Evolutionary conservation across 2,113 vertebrate genomes (phyloP).

Genomic region (Nipponia nippon): DNA sequence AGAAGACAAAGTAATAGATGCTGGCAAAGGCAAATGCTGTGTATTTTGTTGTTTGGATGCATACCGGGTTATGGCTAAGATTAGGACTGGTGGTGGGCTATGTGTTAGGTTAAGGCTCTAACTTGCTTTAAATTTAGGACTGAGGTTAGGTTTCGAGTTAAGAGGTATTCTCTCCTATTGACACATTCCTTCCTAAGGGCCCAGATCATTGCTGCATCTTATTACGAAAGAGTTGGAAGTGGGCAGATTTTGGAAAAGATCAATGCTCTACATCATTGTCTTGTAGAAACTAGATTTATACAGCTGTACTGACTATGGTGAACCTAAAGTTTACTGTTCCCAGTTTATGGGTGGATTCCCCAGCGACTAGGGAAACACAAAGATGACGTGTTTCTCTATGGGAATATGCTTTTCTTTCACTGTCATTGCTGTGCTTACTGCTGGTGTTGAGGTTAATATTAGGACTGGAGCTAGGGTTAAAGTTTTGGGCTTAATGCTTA

Average conservation of each 20-base stretch:
- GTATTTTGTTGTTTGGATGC: neutral
- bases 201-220: neutral
- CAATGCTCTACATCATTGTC: neutral
- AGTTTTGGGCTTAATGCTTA: neutral
- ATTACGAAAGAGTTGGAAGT: neutral
- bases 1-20: neutral
- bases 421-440: neutral
- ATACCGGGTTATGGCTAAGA: neutral
- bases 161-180: neutral
- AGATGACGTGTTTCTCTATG: fast-evolving
- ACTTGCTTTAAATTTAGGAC: neutral
- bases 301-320: fast-evolving
- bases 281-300: neutral
- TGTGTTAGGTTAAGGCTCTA: neutral
- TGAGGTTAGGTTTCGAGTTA: neutral
- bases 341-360: neutral
- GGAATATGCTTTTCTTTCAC: neutral
- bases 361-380: neutral
- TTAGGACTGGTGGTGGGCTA: neutral
- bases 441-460: neutral
- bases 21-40: neutral
- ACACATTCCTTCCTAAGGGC: neutral
- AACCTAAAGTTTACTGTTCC: neutral
- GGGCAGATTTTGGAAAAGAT: neutral
- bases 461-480: neutral